These are phyloP conservation scores for Drosophila anomalipes DNA, from an alignment of 2,888 invertebrate species.

Conservation along the genomic window DNA sequence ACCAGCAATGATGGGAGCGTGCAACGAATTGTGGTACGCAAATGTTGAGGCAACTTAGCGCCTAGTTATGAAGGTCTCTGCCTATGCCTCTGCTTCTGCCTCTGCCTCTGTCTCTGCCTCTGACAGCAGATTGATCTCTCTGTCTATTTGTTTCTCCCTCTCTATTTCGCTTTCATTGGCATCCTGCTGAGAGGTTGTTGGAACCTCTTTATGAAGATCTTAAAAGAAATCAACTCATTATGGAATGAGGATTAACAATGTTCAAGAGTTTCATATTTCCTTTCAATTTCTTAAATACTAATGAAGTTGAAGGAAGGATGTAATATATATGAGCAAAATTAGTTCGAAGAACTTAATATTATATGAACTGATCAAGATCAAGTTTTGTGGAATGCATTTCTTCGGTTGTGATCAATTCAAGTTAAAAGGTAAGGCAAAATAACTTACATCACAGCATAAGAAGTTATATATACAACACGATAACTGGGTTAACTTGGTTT, in stretches of 20 bases:
- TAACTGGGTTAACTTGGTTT: neutral
- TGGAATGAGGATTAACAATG: conserved; percentile 1
- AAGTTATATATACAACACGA: neutral
- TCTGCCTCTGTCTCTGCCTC: conserved; percentile 3
- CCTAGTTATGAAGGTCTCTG: conserved; percentile 44
- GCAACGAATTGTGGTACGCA: conserved; percentile 64
- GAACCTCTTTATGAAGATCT: conserved; percentile 18
- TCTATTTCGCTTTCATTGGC: conserved; percentile 39
- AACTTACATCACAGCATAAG: neutral
- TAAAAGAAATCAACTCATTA: conserved; percentile 1
- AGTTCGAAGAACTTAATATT: neutral
- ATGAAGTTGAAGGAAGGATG: neutral
- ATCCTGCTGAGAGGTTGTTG: conserved; percentile 42
- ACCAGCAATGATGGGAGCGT: conserved; percentile 45
- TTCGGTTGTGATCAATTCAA: neutral
- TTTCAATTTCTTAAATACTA: neutral
- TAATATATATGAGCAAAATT: neutral
- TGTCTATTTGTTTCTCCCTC: neutral
- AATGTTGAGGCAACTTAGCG: conserved; percentile 62
- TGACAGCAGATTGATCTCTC: conserved; percentile 29
- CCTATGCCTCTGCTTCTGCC: conserved; percentile 1
- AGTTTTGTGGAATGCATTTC: neutral
- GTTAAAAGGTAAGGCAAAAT: neutral
- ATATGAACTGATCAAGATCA: neutral
- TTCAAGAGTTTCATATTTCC: neutral